Percentiles rank a stretch among this genome's conserved stretches.
Evolutionary conservation across 2,888 invertebrate genomes (phyloP).

Genomic region (Pollenia griseotomentosa): DNA sequence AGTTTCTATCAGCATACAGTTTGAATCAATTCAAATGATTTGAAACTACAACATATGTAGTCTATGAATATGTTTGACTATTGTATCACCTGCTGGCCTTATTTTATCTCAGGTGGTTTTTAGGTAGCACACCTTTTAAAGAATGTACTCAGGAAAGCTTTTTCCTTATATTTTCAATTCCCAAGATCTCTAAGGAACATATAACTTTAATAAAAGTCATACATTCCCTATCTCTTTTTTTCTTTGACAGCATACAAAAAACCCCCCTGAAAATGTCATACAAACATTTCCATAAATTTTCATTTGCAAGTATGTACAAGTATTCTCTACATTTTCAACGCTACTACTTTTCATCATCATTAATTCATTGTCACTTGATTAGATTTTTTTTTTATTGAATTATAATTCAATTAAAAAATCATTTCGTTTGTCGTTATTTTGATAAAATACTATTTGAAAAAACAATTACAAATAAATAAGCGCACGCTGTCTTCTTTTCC

Average conservation of each 20-base stretch:
- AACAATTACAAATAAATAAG: slow-evolving; percentile 61
- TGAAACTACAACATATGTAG: not conserved
- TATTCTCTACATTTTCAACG: not conserved
- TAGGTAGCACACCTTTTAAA: slow-evolving; percentile 1
- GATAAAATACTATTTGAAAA: slow-evolving; percentile 15
- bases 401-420: slow-evolving; percentile 79
- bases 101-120: not conserved
- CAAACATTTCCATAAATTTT: not conserved
- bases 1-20: not conserved
- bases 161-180: too few relatives aligned
- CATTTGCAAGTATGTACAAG: not conserved
- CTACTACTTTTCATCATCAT: slow-evolving; percentile 63
- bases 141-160: not conserved
- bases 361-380: slow-evolving; percentile 78
- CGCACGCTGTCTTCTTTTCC: slow-evolving; percentile 46
- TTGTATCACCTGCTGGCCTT: not conserved
- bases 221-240: too few relatives aligned
- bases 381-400: slow-evolving; percentile 79
- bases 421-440: slow-evolving; percentile 43
- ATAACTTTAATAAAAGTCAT: too few relatives aligned
- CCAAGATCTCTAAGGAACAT: too few relatives aligned
- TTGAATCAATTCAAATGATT: not conserved
- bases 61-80: not conserved
- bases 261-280: not conserved
- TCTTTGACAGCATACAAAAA: too few relatives aligned